Evolutionary conservation across 2,888 invertebrate genomes (phyloP).

Genomic region (Eurytoma adleriae): DNA sequence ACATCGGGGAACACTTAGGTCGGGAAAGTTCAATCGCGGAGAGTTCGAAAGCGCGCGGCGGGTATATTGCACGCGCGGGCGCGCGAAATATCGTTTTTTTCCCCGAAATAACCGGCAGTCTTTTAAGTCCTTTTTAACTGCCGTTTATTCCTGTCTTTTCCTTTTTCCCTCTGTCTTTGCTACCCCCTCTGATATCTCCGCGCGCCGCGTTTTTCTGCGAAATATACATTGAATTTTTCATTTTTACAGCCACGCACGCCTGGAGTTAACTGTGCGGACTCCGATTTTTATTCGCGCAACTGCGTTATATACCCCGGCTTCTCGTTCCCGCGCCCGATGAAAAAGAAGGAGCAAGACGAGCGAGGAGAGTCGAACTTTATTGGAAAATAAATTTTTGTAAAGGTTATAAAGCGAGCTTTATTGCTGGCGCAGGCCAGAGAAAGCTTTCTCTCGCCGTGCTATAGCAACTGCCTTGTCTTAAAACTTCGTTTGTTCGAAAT

Average conservation of each 20-base stretch:
- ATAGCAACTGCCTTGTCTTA: too few relatives aligned
- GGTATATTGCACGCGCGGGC: background rate
- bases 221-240: background rate
- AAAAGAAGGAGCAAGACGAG: background rate
- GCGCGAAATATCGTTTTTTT: background rate
- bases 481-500: too few relatives aligned
- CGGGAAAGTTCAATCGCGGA: slow-evolving; percentile 20
- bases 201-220: background rate
- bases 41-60: background rate
- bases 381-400: background rate
- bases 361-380: background rate
- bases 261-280: slow-evolving; percentile 5
- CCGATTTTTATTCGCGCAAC: background rate
- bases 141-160: background rate
- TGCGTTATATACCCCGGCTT: background rate
- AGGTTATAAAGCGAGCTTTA: too few relatives aligned
- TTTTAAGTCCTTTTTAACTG: slow-evolving; percentile 1
- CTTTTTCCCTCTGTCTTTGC: background rate
- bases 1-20: slow-evolving; percentile 20
- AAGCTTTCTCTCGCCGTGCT: background rate
- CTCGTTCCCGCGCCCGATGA: too few relatives aligned
- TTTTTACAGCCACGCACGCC: background rate
- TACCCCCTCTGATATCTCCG: background rate
- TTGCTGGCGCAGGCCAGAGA: background rate
- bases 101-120: background rate